Evolutionary conservation across 2,888 invertebrate species (phyloP), one percentile per base, ranked within the genome.

Genomic region (Apeira syringaria): DNA sequence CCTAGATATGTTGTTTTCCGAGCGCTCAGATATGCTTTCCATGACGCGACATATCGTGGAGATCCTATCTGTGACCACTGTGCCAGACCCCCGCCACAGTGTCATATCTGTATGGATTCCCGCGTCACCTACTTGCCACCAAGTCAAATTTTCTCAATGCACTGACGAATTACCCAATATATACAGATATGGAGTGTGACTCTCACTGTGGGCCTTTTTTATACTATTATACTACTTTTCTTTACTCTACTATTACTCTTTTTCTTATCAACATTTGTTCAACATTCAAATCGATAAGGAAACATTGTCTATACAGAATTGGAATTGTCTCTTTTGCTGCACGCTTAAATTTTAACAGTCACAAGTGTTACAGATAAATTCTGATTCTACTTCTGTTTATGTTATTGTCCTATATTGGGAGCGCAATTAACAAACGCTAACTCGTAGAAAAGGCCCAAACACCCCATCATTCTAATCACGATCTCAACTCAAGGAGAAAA

Each of bases 171-270:
- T 43, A 78, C 74, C 68, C 70, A 72, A 74, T 40, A 52, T 33
- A 56, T 87, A 87, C 87, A 88, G 87, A 88, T 88, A 87, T 85
- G 81, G 75, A 77, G 80, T 78, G 83, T 83, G 78, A 72, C 68
- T 64, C 61, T 41, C 2, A 47, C 55, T 56, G 64, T 78, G 77
- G 74, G 79, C 74, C 72, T 76, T 75, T 79, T 76, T 71, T 74
- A 73, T 68, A 53, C 15, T 15, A 15, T 4, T 15, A 3, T 15
- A n/a, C n/a, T n/a, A n/a, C n/a, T n/a, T n/a, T n/a, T n/a, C n/a
- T n/a, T n/a, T n/a, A n/a, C n/a, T n/a, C n/a, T n/a, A n/a, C n/a
- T n/a, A n/a, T n/a, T n/a, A n/a, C n/a, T n/a, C n/a, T n/a, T n/a
- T n/a, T n/a, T n/a, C n/a, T n/a, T n/a, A n/a, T n/a, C n/a, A n/a